phyloP scores from a whole-genome alignment of 2,113 vertebrate genomes.

The Phasianus colchicus region DNA sequence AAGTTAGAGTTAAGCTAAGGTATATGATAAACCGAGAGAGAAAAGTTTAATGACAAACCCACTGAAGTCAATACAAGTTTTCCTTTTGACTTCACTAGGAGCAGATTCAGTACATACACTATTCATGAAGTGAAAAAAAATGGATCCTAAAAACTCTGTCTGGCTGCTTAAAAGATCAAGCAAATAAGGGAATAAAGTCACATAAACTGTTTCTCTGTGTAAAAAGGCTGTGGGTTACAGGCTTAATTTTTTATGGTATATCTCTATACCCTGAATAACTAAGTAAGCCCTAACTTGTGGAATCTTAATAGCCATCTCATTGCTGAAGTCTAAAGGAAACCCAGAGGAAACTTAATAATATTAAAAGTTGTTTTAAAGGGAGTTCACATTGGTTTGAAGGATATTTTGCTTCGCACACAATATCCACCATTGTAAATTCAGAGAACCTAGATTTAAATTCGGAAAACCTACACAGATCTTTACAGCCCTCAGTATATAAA shows the following conservation, averaged over 20 bases:
- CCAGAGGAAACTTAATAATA: constrained; percentile 80
- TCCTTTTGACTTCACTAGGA: background rate
- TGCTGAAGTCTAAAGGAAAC: constrained; percentile 78
- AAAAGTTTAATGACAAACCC: background rate
- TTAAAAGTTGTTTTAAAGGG: constrained; percentile 82
- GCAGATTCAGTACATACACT: background rate
- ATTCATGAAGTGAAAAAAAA: background rate
- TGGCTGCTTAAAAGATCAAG: constrained; percentile 32
- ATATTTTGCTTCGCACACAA: constrained; percentile 74
- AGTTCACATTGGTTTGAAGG: constrained; percentile 75
- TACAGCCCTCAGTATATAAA: constrained; percentile 63
- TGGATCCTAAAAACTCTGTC: background rate
- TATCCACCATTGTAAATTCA: constrained; percentile 78
- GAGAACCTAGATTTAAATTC: constrained; percentile 62
- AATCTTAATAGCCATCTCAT: constrained; percentile 75
- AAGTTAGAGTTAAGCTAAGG: constrained; percentile 4
- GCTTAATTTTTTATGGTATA: constrained; percentile 59
- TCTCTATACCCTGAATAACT: constrained; percentile 56
- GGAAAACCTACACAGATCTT: constrained; percentile 64
- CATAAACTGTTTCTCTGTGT: constrained; percentile 47
- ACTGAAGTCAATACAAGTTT: constrained; percentile 17
- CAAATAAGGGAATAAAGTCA: constrained; percentile 45
- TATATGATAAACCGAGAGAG: background rate
- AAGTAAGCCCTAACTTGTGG: constrained; percentile 66
- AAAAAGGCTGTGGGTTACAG: constrained; percentile 54